phyloP scores from a whole-genome alignment of 2,888 invertebrate genomes.

The Melangyna quadrimaculata region DNA sequence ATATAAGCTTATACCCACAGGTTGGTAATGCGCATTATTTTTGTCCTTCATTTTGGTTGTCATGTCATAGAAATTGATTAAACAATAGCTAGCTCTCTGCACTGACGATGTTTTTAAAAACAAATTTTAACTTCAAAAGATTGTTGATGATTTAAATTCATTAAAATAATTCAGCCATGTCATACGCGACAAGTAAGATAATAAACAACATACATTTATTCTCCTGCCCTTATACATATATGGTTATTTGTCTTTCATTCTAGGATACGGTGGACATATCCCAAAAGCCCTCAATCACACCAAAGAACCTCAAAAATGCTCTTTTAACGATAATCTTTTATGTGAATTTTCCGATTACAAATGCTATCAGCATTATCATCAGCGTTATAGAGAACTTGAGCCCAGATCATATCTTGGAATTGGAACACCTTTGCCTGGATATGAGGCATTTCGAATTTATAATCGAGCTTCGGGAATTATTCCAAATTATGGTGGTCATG shows the following conservation, averaged over 20 bases:
- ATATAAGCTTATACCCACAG: too few species aligned
- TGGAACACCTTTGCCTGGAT: conserved; percentile 61
- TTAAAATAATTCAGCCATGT: too few species aligned
- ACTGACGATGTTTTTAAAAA: too few species aligned
- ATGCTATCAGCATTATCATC: conserved; percentile 84
- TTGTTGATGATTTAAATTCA: too few species aligned
- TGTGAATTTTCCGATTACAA: conserved; percentile 86
- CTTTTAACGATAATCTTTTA: conserved; percentile 85
- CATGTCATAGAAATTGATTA: too few species aligned
- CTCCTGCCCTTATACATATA: too few species aligned
- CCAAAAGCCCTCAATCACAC: conserved; percentile 71
- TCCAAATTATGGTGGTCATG: conserved; percentile 88
- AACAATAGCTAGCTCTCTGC: too few species aligned
- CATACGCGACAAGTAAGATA: too few species aligned
- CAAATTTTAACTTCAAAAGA: too few species aligned
- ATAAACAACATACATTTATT: too few species aligned
- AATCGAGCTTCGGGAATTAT: conserved; percentile 87
- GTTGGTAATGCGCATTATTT: too few species aligned
- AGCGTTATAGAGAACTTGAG: conserved; percentile 87
- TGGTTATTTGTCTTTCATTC: not conserved
- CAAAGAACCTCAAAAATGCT: conserved; percentile 80
- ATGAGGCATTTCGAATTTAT: conserved; percentile 83
- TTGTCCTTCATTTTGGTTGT: too few species aligned
- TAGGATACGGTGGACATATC: conserved; percentile 72
- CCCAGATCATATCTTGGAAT: conserved; percentile 79